A percentile compares a stretch with the other conserved stretches of the same genome.
Evolutionary conservation across 2,888 invertebrate species (phyloP).

Genomic region (Ormia ochracea): DNA sequence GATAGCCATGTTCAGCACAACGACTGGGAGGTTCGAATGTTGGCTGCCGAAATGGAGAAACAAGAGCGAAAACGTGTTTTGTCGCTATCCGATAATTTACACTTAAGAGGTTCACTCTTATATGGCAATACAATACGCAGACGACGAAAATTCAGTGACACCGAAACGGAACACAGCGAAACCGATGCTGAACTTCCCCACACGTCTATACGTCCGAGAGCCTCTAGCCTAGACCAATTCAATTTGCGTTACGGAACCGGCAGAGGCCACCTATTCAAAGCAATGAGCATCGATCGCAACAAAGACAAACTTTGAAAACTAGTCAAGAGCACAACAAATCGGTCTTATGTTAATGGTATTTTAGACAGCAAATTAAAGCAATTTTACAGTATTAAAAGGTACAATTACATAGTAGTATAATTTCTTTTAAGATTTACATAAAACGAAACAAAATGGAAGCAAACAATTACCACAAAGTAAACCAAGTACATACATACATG

Average conservation of each 20-base stretch:
- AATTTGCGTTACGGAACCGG: conserved; percentile 73
- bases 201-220: conserved; percentile 69
- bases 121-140: conserved; percentile 69
- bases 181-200: conserved; percentile 68
- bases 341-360: conserved; percentile 60
- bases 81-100: conserved; percentile 70
- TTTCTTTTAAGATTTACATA: conserved; percentile 24
- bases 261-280: conserved; percentile 73
- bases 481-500: not conserved
- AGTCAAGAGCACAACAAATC: conserved; percentile 48
- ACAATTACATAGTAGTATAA: conserved; percentile 58
- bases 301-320: conserved; percentile 77
- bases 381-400: conserved; percentile 65
- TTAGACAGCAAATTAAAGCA: conserved; percentile 61
- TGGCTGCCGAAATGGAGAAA: conserved; percentile 84
- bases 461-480: not conserved
- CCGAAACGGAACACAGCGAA: conserved; percentile 75
- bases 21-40: conserved; percentile 88
- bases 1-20: conserved; percentile 74
- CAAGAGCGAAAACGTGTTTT: conserved; percentile 77
- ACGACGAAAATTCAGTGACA: conserved; percentile 74
- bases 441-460: conserved; percentile 32
- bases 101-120: conserved; percentile 67
- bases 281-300: conserved; percentile 77
- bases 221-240: conserved; percentile 76